These are phyloP conservation scores for Pelodiscus sinensis DNA, from an alignment of 2,113 vertebrate species.

Conservation along the genomic window DNA sequence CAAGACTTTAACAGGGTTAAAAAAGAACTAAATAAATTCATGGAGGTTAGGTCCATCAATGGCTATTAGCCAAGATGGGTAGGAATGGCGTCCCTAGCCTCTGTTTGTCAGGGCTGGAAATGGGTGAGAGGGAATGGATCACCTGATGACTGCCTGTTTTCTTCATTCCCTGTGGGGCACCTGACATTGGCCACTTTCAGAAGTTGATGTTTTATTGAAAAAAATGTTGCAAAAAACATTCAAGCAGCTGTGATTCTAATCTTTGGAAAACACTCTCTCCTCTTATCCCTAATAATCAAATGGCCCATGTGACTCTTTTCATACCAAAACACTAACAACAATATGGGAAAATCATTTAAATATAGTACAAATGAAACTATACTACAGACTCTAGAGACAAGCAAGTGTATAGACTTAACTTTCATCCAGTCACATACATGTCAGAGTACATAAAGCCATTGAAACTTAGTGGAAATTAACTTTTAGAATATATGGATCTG, in stretches of 20 bases:
- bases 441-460: not conserved
- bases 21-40: no score
- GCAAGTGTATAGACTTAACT: not conserved
- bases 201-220: not conserved
- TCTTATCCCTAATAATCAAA: not conserved
- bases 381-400: not conserved
- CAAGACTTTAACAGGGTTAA: no score
- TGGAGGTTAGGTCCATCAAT: no score
- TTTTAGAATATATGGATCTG: not conserved
- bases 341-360: not conserved
- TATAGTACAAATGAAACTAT: slow-evolving; percentile 8
- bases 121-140: no score
- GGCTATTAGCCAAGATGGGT: no score
- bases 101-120: no score
- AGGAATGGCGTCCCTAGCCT: no score
- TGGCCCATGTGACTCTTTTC: not conserved
- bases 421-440: not conserved
- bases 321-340: fast-evolving
- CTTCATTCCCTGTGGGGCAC: no score
- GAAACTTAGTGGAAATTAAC: not conserved
- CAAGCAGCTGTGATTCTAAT: not conserved
- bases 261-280: not conserved
- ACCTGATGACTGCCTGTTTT: no score
- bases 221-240: not conserved
- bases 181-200: no score